Base-by-base conservation (phyloP, 2,888 invertebrate species). In the Drosophila incognita region DNA sequence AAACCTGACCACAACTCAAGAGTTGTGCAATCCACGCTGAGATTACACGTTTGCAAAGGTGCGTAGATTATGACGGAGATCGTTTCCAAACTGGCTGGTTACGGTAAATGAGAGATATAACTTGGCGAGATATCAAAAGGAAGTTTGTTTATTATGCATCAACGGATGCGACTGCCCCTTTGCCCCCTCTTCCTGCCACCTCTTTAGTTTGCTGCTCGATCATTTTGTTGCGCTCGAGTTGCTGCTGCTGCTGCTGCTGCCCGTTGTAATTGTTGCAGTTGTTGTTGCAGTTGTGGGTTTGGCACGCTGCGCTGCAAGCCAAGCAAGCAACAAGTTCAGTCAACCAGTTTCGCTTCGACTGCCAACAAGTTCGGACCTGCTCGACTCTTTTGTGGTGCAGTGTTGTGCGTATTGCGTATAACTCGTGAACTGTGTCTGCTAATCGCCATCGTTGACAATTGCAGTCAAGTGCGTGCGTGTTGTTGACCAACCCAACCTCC, bases 221-320 rank as follows among this genome's bases (percentile, higher is more conserved):
- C 79, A 61, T 72, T 77, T 66, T 65, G 86, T 80, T 78, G 75
- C 83, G 88, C 83, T 88, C 74, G 88, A 88, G 66, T 78, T 87
- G 84, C 69, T 76, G 69, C 52, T 71, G 80, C 21, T 27, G 36
- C 31, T 40, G 40, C 11, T 29, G 57, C 29, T 21, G 46, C 46
- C 13, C 8, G 24, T 1, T 15, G 15, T 8, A 46, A 46, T 46
- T 42, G 64, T 29, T 60, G 56, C 27, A 21, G 65, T 36, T 65
- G 68, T 46, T 42, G 64, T 29, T 60, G 56, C 27, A 21, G 65
- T 36, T 66, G 68, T 67, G 69, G 71, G 77, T 29, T 67, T 67
- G 68, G 66, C 71, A 60, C 52, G 75, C 84, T 56, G 65, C 63
- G 35, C 51, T 21, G 13, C 49, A 59, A 59, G 24, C 60, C 78